phyloP scores from a whole-genome alignment of 2,888 invertebrate species.

The Thymelicus sylvestris region DNA sequence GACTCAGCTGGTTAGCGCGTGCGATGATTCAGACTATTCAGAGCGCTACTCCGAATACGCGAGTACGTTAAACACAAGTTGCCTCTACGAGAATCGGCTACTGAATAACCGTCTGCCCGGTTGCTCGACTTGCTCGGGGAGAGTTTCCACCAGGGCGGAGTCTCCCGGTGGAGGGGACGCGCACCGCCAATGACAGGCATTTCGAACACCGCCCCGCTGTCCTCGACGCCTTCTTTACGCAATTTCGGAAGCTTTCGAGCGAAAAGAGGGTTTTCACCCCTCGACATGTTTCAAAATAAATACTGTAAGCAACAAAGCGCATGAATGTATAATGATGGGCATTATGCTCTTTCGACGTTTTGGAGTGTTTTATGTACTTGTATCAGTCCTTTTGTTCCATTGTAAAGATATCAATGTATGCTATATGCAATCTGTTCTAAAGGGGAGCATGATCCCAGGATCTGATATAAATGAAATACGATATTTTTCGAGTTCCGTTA shows the following conservation, averaged over 20 bases:
- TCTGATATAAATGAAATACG: slow-evolving; percentile 75
- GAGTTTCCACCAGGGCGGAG: slow-evolving; percentile 75
- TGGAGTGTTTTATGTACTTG: slow-evolving; percentile 83
- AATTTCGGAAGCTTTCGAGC: slow-evolving; percentile 80
- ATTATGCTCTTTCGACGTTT: slow-evolving; percentile 78
- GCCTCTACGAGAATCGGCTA: slow-evolving; percentile 55
- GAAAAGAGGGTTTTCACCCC: slow-evolving; percentile 80
- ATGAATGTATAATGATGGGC: slow-evolving; percentile 84
- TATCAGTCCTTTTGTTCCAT: slow-evolving; percentile 78
- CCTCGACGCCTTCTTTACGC: slow-evolving; percentile 69
- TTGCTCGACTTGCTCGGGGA: slow-evolving; percentile 53
- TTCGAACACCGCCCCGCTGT: slow-evolving; percentile 55
- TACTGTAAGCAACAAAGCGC: slow-evolving; percentile 83
- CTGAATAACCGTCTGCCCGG: slow-evolving; percentile 59
- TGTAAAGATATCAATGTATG: slow-evolving; percentile 72
- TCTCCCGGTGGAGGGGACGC: slow-evolving; percentile 65
- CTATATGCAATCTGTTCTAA: slow-evolving; percentile 62
- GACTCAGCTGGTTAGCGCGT: slow-evolving; percentile 56
- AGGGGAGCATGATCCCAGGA: slow-evolving; percentile 74
- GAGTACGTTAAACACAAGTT: slow-evolving; percentile 50
- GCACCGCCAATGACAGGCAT: slow-evolving; percentile 61
- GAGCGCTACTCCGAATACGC: slow-evolving; percentile 44
- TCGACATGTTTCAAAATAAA: slow-evolving; percentile 81
- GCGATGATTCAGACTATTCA: slow-evolving; percentile 76
- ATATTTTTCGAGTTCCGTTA: slow-evolving; percentile 63